These are phyloP conservation scores for Polypterus senegalus DNA, from an alignment of 2,113 vertebrate species.

Conservation along the genomic window DNA sequence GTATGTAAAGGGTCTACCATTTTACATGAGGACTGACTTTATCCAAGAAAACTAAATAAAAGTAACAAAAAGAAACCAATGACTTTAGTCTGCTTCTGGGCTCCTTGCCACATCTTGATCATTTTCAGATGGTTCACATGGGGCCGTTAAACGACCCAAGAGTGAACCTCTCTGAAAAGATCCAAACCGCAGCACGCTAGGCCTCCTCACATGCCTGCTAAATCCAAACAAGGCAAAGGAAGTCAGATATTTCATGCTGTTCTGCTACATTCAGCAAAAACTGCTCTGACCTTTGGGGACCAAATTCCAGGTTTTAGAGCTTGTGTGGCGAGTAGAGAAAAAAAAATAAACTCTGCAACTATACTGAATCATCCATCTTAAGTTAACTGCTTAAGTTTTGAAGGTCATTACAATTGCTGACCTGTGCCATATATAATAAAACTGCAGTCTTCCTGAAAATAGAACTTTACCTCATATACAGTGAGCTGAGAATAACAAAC, in stretches of 20 bases:
- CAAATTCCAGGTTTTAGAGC: slow-evolving; percentile 10
- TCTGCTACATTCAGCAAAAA: slow-evolving; percentile 22
- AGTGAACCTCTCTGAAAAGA: slow-evolving; percentile 20
- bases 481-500: too few species aligned
- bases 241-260: slow-evolving; percentile 25
- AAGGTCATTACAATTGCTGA: slow-evolving; percentile 1
- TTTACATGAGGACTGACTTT: slow-evolving; percentile 33
- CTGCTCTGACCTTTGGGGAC: slow-evolving; percentile 15
- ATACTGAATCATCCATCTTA: slow-evolving; percentile 5
- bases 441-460: too few species aligned
- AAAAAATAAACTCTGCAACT: background rate
- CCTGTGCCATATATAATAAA: background rate
- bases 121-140: slow-evolving; percentile 40
- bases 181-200: slow-evolving; percentile 20
- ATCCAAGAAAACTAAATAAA: slow-evolving; percentile 26
- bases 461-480: too few species aligned
- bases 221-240: slow-evolving; percentile 34
- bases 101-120: slow-evolving; percentile 37
- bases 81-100: slow-evolving; percentile 25
- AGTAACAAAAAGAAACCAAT: slow-evolving; percentile 22
- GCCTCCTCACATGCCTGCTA: slow-evolving; percentile 18
- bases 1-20: slow-evolving; percentile 32
- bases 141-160: slow-evolving; percentile 25
- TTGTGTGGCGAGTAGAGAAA: background rate
- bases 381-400: background rate